Base-by-base conservation (phyloP, 2,888 invertebrate species). In the Automeris io region DNA sequence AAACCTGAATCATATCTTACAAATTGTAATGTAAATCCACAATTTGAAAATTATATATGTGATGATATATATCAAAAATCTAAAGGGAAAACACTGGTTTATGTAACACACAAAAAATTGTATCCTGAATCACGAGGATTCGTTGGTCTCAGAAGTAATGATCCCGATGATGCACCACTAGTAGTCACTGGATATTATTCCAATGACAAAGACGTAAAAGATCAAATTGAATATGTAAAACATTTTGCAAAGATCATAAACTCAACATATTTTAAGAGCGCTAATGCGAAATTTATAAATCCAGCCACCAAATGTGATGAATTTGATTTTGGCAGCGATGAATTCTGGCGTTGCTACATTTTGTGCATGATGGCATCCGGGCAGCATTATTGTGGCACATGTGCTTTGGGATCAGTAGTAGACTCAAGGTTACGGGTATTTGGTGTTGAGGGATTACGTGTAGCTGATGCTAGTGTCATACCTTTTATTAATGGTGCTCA, bases 381-480 rank as follows among this genome's bases (percentile, higher is more conserved):
- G 13, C 40, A 41, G 38, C 43, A 45, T 21, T 45, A 42, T 11
- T 45, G 42, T 1, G 49, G 47, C 5, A 49, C 49, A 7, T 47
- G 47, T 31, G 38, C 39, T 9, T 47, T 49, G 40, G 49, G 49
- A 1, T 41, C 39, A 2, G 50, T 51, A 7, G 50, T 51, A 5
- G 46, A 51, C 13, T 11, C 21, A 1, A 24, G 35, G 2, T 33
- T 48, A 18, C 40, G 39, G 9, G 50, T 51, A 4, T 9, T 22
- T 9, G 42, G 43, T 2, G 24, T 49, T 2, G 12, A 16, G 0
- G 72, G 80, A 8, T 55, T 90, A 1, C 75, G 93, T 19, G 91
- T 93, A 1, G 88, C 88, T 0, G 93, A 93, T 60, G 92, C 91
- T 0, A 91, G 92, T 13, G 89, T 93, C 19, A 93, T 93, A 92